Evolutionary conservation across 2,113 vertebrate species (phyloP), one percentile per base, ranked within the genome.

Genomic region (Notarius quadriscutis): DNA sequence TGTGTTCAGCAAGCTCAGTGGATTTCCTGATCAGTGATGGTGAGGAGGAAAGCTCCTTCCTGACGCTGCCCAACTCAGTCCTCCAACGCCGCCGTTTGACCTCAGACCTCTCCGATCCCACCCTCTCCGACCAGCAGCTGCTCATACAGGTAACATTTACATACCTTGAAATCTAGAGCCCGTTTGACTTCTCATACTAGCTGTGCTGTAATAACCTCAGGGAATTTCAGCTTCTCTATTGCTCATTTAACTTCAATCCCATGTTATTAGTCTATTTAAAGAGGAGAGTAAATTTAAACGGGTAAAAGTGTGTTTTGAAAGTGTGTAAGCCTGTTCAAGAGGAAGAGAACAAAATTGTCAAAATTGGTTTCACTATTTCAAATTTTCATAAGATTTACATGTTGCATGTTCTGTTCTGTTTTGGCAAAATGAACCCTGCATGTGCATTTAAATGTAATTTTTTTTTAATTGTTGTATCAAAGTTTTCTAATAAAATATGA

Each of bases 41-140:
- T 1, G 80, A 95, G 78, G 96, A 94, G n/a, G 95, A 93, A 0
- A 88, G 91, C 80, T 87, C 93, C 88, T 95, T 92, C 17, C 81
- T 93, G 86, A 93, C 94, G 27, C 91, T 96, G 87, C 95, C 95
- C 2, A 89, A 92, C 0, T 51, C 92, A 0, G 88, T 95, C 85
- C 93, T 95, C 88, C 96, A 93, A 90, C 94, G 86, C 71, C 92
- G 94, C 27, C 91, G 93, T 90, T 89, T 96, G 91, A 91, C 91
- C 0, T 85, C 95, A 84, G 95, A 95, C 91, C 94, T 95, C 87
- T 65, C 25, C 0, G 92, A 96, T 87, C 58, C 93, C 4, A 2
- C 88, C 22, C 69, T 65, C 86, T 15, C 90, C 25, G 90, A 92
- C 84, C 89, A 90, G 88, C 94, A 95, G 88, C 92, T 94, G 77